Conservation (phyloP, 2,113 vertebrate genomes). For the Tychaedon coryphoeus region DNA sequence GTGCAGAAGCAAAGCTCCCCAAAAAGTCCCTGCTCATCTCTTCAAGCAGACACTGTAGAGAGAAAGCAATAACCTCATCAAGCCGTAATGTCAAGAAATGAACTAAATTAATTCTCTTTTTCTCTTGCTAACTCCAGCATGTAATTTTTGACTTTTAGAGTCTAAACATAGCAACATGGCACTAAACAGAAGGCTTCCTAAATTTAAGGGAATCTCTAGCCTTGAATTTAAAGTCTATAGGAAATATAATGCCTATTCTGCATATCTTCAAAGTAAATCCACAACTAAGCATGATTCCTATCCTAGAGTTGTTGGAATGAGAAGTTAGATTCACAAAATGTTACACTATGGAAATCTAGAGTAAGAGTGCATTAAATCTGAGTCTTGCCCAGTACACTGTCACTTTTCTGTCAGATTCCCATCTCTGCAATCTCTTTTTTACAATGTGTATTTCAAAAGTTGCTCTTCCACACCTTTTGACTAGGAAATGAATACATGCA, state of each 20-base stretch:
- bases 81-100: neutral
- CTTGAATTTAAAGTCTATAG: neutral
- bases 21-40: neutral
- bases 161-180: neutral
- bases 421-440: neutral
- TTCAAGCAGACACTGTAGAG: neutral
- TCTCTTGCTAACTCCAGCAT: neutral
- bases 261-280: neutral
- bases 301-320: neutral
- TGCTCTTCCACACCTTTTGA: neutral
- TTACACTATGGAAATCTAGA: slow-evolving; percentile 22
- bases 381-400: neutral
- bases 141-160: neutral
- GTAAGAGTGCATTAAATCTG: neutral
- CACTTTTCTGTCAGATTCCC: neutral
- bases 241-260: neutral
- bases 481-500: neutral
- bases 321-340: neutral
- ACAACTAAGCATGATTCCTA: neutral
- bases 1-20: neutral
- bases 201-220: neutral
- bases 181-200: neutral
- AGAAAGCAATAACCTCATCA: neutral
- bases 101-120: neutral
- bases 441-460: neutral